A percentile compares a stretch with the other conserved stretches of the same genome.
These are phyloP conservation scores for Sapajus apella DNA, from an alignment of 2,113 vertebrate species.

Conservation along the genomic window DNA sequence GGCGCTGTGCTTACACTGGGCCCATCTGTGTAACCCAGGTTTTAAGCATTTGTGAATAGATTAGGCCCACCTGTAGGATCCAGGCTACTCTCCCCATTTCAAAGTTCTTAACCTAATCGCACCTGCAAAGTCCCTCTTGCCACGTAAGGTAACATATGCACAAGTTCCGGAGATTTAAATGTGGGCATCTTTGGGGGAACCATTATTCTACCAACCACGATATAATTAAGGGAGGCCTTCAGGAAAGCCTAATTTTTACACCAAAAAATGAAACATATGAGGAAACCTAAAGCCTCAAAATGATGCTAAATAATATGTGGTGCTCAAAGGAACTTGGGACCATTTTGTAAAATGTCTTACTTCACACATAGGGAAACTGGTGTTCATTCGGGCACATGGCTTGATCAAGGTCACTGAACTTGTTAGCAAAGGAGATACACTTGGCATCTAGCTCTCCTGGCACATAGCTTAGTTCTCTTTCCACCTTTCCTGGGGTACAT, in stretches of 20 bases:
- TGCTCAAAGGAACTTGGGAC: background rate
- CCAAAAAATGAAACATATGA: rapidly evolving
- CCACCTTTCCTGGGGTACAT: background rate
- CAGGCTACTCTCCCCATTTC: background rate
- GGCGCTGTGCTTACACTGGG: background rate
- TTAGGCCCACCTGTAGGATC: background rate
- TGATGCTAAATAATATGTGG: background rate
- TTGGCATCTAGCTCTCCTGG: background rate
- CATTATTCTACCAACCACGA: background rate
- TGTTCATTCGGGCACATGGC: background rate
- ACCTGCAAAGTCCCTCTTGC: background rate
- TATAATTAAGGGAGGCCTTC: background rate
- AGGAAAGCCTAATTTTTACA: background rate
- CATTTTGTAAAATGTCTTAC: background rate
- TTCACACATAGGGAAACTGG: background rate
- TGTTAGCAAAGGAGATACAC: background rate
- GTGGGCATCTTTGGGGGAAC: background rate
- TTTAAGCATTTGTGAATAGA: background rate
- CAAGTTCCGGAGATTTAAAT: background rate
- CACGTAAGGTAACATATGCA: background rate
- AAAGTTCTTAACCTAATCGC: background rate
- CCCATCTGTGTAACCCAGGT: background rate
- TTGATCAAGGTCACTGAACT: background rate
- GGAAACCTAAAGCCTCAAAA: background rate
- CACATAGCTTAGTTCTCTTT: background rate